Conservation (phyloP, 2,113 vertebrate species). For the Madoqua kirkii region DNA sequence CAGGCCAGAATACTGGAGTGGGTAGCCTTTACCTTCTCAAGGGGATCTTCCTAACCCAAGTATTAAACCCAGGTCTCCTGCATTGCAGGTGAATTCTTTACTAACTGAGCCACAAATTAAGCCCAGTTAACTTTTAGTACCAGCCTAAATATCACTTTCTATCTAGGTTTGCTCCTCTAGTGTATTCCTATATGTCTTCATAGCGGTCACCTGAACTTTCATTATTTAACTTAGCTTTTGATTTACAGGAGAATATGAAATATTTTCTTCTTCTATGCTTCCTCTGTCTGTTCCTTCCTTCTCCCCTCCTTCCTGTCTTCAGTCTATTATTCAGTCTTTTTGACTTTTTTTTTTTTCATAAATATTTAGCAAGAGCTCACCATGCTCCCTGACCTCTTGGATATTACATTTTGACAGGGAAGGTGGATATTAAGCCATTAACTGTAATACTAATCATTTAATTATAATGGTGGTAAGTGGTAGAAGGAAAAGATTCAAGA, state of each 20-base stretch:
- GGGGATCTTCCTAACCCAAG: not conserved
- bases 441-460: not conserved
- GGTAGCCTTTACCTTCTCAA: not conserved
- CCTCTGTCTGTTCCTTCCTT: not conserved
- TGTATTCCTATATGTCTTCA: not conserved
- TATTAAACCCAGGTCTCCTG: not conserved
- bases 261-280: not conserved
- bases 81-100: not conserved
- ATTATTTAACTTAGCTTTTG: not conserved
- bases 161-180: not conserved
- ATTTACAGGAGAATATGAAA: not conserved
- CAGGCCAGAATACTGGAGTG: not conserved
- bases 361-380: not conserved
- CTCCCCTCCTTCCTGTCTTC: not conserved
- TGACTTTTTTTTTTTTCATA: not conserved
- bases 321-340: not conserved
- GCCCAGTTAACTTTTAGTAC: not conserved
- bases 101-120: not conserved
- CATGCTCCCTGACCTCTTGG: not conserved
- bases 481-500: not conserved
- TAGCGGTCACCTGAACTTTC: not conserved
- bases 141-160: not conserved
- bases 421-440: not conserved
- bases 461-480: not conserved
- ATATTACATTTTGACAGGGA: slow-evolving; percentile 11